Evolutionary conservation across 2,888 invertebrate genomes (phyloP), one percentile per base, ranked within the genome.

Genomic region (Xylota segnis): DNA sequence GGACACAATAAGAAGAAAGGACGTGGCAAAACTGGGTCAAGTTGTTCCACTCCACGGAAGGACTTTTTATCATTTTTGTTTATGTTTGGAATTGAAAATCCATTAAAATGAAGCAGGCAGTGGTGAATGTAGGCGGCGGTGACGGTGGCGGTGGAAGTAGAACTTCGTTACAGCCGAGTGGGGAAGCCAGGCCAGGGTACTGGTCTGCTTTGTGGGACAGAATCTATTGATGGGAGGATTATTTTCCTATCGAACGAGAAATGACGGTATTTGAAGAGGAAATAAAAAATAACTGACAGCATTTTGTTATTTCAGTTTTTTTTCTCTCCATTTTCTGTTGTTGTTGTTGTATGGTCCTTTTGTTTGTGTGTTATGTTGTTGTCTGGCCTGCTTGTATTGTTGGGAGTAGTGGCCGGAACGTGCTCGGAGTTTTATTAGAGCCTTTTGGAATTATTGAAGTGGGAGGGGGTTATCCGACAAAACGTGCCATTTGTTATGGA

Each of bases 21-120:
- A 40, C 9, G 18, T 10, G n/a, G 43, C 52, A 72, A 86, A 86
- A 86, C 82, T 86, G 82, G 86, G 86, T 86, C 86, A 86, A 86
- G 86, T 86, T 86, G 82, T 81, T 84, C 81, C 72, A 86, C 86
- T 86, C 71, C 76, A 77, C 76, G 86, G 72, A 86, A 86, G 86
- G 86, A 86, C 86, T 82, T 86, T 82, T 82, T 86, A 86, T 82
- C 76, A 82, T 86, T 86, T 84, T 61, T 72, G 59, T 86, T 86
- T 86, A 77, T 82, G 72, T 86, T 83, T 87, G 87, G 77, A 87
- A 87, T 87, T 87, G 87, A 87, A 87, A 87, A 87, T 81, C 87
- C 83, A 87, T 87, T 87, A 87, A 87, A 86, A 82, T 77, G 82
- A 72, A 82, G 75, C 78, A 74, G 47, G 75, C 77, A 78, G 54